phyloP scores from a whole-genome alignment of 2,113 vertebrate species.

The Castor canadensis region DNA sequence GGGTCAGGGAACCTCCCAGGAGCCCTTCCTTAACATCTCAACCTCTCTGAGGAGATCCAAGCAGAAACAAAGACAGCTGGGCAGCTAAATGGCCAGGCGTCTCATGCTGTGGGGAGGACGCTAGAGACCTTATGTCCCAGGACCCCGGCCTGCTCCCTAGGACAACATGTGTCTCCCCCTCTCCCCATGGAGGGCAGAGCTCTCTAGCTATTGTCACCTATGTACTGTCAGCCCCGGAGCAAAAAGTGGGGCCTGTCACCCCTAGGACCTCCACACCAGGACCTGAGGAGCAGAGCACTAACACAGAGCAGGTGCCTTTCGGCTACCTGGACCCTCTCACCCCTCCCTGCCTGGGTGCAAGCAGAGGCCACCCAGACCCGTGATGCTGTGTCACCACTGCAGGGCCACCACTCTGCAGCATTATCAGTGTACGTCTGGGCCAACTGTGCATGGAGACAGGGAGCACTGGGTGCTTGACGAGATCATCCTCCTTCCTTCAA shows the following conservation, averaged over 20 bases:
- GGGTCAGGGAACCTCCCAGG: background rate
- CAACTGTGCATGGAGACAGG: constrained; percentile 80
- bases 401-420: background rate
- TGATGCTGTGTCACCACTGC: background rate
- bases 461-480: constrained; percentile 83
- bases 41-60: accelerated
- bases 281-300: too few species aligned
- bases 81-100: background rate
- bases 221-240: accelerated
- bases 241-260: background rate
- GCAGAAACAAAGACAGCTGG: background rate
- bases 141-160: too few species aligned
- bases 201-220: accelerated
- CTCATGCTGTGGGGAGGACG: background rate
- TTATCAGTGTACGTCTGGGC: constrained; percentile 81
- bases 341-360: accelerated
- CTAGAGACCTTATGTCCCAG: accelerated
- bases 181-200: accelerated
- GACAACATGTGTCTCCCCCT: accelerated
- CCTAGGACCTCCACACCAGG: accelerated
- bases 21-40: background rate
- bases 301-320: accelerated
- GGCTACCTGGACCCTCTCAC: background rate
- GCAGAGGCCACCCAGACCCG: background rate
- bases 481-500: constrained; percentile 87